Evolutionary conservation across 2,113 vertebrate species (phyloP), one percentile per base, ranked within the genome.

Genomic region (Callionymus lyra): DNA sequence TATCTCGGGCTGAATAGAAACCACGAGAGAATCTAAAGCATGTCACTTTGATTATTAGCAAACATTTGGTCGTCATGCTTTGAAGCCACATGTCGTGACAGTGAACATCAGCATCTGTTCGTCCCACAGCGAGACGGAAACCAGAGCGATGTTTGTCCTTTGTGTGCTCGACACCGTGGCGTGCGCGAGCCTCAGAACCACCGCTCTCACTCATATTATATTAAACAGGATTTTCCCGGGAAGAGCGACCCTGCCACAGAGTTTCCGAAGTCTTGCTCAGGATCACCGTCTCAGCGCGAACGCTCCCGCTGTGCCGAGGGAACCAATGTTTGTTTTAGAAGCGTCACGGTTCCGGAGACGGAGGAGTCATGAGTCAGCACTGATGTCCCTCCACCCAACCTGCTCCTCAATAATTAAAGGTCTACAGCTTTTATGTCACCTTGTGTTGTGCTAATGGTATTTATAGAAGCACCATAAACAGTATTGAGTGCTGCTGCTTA

Each of bases 221-320:
- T 82, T 80, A 79, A 84, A 83, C 75, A 82, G 82, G 82, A 82
- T 83, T 82, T 84, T 84, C 82, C 80, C 71, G 68, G 78, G 80
- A 73, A 77, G 55, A 81, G 76, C 31, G 64, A 53, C 73, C 40
- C 59, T 75, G 80, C 81, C 78, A 80, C 68, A 13, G 67, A 64
- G 75, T 76, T 83, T 84, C 77, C 57, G 54, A 82, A 75, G 80
- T 66, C 47, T 71, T 78, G 62, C 64, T 70, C 46, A 76, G 81
- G 79, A 80, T 79, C 79, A 79, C 74, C 51, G 59, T 67, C 63
- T 82, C 82, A 82, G 80, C 81, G 72, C 62, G 74, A 72, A 66
- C 27, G 45, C 60, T 41, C 33, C 34, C 16, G 44, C 56, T 16
- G 42, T 34, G 42, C 62, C 32, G 59, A 63, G 42, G 65, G 53